Evolutionary conservation across 2,113 vertebrate species (phyloP).

Genomic region (Tamias sibiricus): DNA sequence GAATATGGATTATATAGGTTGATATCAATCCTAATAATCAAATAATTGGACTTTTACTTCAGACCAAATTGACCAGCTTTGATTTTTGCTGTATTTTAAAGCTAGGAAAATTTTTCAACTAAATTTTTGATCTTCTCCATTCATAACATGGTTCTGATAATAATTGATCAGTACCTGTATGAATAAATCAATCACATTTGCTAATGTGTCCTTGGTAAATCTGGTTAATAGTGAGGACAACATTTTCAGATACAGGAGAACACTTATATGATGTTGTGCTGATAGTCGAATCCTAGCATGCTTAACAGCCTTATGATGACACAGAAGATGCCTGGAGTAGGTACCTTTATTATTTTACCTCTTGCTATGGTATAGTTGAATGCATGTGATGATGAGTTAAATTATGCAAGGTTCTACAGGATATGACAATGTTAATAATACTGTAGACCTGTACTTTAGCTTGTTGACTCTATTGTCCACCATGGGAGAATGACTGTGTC

Average conservation of each 20-base stretch:
- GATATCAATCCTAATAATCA: background rate
- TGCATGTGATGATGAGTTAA: background rate
- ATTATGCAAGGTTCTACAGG: background rate
- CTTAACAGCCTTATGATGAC: background rate
- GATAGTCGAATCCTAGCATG: background rate
- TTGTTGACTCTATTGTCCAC: background rate
- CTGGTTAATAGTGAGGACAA: background rate
- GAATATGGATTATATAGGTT: background rate
- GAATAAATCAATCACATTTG: background rate
- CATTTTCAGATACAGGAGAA: background rate
- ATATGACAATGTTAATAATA: background rate
- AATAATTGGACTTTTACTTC: background rate
- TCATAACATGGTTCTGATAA: background rate
- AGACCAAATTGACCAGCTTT: background rate
- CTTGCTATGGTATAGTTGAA: background rate
- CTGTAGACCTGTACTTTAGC: background rate
- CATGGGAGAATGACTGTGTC: background rate
- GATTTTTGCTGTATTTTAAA: background rate
- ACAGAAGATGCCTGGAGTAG: background rate
- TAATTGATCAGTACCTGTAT: background rate
- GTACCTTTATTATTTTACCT: background rate
- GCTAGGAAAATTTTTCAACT: background rate
- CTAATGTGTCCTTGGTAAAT: background rate
- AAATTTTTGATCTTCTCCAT: background rate
- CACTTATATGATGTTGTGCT: background rate